These are phyloP conservation scores for Dryomyza anilis DNA, from an alignment of 2,888 invertebrate species.

Conservation along the genomic window DNA sequence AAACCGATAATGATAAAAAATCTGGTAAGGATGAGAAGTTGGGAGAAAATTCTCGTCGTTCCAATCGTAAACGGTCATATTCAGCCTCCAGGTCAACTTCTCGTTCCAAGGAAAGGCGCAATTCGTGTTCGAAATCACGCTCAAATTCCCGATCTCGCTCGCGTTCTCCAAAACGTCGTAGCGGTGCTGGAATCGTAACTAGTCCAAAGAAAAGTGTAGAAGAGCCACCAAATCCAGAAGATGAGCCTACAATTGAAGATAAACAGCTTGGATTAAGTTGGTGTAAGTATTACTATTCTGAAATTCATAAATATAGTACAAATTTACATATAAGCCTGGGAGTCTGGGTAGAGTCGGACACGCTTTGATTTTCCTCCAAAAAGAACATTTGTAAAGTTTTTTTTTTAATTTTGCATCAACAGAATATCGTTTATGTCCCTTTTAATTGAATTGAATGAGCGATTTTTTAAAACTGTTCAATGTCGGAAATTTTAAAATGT, in stretches of 20 bases:
- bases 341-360: no score
- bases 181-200: constrained; percentile 38
- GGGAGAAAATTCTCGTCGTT: constrained; percentile 38
- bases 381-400: background rate
- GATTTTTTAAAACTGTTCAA: no score
- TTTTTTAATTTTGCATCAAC: constrained; percentile 11
- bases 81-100: constrained; percentile 32
- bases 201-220: constrained; percentile 49
- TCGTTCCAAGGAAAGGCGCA: constrained; percentile 23
- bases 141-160: constrained; percentile 47
- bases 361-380: no score
- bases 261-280: constrained; percentile 61
- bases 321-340: no score
- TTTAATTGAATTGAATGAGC: no score
- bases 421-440: no score
- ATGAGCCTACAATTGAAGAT: constrained; percentile 57
- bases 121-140: constrained; percentile 38
- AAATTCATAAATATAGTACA: no score
- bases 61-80: constrained; percentile 52
- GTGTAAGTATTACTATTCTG: constrained; percentile 65
- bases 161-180: constrained; percentile 52
- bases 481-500: no score
- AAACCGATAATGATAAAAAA: constrained; percentile 13
- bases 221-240: constrained; percentile 56
- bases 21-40: constrained; percentile 39